Conservation (phyloP, 1,140 invertebrate genomes). For the Linepithema humile region DNA sequence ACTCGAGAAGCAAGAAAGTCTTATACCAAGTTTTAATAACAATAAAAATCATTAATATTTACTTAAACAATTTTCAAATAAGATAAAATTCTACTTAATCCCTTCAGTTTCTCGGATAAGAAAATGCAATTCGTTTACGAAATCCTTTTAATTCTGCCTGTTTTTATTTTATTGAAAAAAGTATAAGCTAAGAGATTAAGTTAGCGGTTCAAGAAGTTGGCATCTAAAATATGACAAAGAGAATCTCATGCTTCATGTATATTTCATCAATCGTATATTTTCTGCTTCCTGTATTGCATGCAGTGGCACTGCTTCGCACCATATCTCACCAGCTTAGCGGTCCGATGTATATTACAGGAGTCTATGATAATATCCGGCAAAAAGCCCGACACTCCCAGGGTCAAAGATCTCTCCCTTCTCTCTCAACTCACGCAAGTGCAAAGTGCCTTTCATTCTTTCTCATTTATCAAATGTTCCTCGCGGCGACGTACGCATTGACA, state of each 20-base stretch:
- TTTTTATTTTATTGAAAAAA: background rate
- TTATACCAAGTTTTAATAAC: too few species aligned
- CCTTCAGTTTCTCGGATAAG: background rate
- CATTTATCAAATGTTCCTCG: conserved; percentile 8
- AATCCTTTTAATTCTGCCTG: background rate
- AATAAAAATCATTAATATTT: too few species aligned
- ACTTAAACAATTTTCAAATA: background rate
- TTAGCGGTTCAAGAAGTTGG: background rate
- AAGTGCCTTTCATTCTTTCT: conserved; percentile 11
- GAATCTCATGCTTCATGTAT: background rate
- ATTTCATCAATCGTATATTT: background rate
- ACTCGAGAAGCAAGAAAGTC: background rate
- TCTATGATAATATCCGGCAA: conserved; percentile 30
- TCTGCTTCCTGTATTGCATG: conserved; percentile 2
- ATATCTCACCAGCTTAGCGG: conserved; percentile 24
- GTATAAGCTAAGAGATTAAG: background rate
- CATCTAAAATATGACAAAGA: background rate
- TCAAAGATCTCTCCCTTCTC: conserved; percentile 37
- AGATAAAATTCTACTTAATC: background rate
- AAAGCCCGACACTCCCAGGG: conserved; percentile 26
- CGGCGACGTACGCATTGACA: background rate
- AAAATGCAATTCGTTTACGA: background rate
- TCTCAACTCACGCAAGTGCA: background rate
- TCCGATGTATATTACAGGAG: background rate
- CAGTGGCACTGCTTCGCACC: background rate